Conservation (phyloP, 2,113 vertebrate species). For the Aegotheles bennettii region DNA sequence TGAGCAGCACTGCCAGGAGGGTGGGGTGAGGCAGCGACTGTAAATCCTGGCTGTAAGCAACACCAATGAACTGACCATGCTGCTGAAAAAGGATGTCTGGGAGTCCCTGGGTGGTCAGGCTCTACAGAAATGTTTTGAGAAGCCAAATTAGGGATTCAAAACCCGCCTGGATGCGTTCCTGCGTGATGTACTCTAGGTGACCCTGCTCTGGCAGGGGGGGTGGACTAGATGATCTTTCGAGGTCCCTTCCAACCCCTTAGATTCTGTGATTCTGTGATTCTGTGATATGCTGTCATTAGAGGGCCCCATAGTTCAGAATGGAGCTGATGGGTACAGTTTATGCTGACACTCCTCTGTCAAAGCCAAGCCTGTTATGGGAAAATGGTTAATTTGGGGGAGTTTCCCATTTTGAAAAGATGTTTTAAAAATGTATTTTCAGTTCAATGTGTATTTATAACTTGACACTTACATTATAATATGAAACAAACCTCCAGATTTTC, state of each 20-base stretch:
- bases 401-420: neutral
- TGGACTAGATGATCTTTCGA: too few relatives aligned
- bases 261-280: too few relatives aligned
- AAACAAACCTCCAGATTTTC: neutral
- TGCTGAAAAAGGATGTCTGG: neutral
- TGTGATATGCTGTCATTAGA: neutral
- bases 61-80: accelerated
- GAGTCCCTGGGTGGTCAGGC: too few relatives aligned
- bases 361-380: neutral
- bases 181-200: too few relatives aligned
- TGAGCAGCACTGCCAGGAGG: neutral
- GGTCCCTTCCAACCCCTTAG: too few relatives aligned
- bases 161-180: too few relatives aligned
- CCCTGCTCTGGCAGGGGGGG: too few relatives aligned
- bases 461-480: neutral
- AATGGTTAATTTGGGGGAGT: neutral
- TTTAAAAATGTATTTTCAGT: neutral
- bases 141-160: neutral
- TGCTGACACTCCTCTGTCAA: neutral
- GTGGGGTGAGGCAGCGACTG: neutral
- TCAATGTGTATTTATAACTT: neutral
- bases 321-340: neutral
- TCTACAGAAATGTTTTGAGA: neutral
- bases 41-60: neutral
- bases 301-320: neutral